Percentiles rank a stretch among this genome's conserved stretches.
Conservation (phyloP, 2,797 vertebrate species). For the Aldrovandia affinis region DNA sequence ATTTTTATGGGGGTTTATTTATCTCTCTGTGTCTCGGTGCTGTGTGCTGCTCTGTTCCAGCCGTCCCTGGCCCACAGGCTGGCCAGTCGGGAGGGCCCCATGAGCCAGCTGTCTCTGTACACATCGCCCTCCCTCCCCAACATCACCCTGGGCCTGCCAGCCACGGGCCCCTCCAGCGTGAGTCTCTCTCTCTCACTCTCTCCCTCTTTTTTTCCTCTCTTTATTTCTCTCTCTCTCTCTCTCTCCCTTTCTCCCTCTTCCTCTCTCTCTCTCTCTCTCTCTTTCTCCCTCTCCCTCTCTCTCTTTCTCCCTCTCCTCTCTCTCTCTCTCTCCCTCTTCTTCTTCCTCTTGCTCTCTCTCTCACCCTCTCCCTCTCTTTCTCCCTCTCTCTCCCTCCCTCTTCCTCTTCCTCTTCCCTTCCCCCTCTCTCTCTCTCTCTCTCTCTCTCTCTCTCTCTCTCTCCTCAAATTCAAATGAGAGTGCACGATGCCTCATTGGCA, state of each 20-base stretch:
- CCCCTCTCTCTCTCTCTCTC: background rate
- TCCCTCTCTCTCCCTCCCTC: too few species aligned
- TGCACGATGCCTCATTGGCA: too few species aligned
- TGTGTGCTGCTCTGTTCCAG: constrained; percentile 65
- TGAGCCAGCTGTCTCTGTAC: constrained; percentile 93
- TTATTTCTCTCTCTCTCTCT: background rate
- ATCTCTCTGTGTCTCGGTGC: constrained; percentile 35
- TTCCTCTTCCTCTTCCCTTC: background rate
- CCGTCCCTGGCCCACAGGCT: constrained; percentile 86
- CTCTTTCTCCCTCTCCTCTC: background rate
- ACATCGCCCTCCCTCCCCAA: constrained; percentile 96
- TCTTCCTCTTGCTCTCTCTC: constrained; percentile 27
- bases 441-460: background rate
- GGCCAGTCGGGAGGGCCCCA: constrained; percentile 81
- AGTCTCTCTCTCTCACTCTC: constrained; percentile 58
- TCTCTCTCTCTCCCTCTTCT: background rate
- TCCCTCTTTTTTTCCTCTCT: too few species aligned
- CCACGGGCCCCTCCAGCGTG: constrained; percentile 84
- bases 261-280: constrained; percentile 34
- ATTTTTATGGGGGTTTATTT: constrained; percentile 45
- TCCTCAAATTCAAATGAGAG: too few species aligned
- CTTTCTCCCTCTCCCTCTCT: background rate
- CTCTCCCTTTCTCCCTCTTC: background rate
- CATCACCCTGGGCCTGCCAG: constrained; percentile 94
- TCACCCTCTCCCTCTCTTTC: constrained; percentile 30